A percentile compares a stretch with the other conserved stretches of the same genome.
phyloP scores from a whole-genome alignment of 2,113 vertebrate species.

The Vulpes ferrilata region DNA sequence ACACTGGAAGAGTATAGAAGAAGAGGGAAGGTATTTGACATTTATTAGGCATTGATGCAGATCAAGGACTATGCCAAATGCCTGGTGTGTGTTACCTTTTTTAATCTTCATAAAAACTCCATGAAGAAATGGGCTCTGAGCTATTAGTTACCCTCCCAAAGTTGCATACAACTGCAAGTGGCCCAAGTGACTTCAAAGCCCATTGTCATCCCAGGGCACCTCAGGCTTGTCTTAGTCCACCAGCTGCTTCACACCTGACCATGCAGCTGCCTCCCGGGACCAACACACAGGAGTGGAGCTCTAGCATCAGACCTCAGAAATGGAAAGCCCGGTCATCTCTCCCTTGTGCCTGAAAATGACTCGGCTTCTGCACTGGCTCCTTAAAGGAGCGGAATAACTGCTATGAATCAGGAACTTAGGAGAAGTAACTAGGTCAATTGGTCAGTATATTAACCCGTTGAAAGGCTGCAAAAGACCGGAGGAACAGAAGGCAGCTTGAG shows the following conservation, averaged over 20 bases:
- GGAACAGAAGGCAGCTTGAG: neutral
- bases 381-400: neutral
- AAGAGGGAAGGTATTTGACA: neutral
- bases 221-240: rapidly evolving
- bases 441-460: neutral
- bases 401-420: neutral
- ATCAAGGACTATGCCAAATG: neutral
- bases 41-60: neutral
- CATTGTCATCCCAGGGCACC: neutral
- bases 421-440: neutral
- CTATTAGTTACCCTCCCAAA: neutral
- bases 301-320: neutral
- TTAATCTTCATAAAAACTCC: neutral
- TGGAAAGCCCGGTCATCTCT: neutral
- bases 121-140: neutral
- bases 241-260: neutral
- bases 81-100: neutral
- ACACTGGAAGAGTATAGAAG: neutral
- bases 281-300: rapidly evolving
- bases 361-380: neutral
- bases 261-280: neutral
- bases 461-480: neutral
- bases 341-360: neutral
- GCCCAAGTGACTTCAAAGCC: neutral
- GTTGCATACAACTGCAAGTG: neutral